Percentiles rank a stretch among this genome's conserved stretches.
phyloP scores from a whole-genome alignment of 2,113 vertebrate species.

The Ictalurus punctatus region DNA sequence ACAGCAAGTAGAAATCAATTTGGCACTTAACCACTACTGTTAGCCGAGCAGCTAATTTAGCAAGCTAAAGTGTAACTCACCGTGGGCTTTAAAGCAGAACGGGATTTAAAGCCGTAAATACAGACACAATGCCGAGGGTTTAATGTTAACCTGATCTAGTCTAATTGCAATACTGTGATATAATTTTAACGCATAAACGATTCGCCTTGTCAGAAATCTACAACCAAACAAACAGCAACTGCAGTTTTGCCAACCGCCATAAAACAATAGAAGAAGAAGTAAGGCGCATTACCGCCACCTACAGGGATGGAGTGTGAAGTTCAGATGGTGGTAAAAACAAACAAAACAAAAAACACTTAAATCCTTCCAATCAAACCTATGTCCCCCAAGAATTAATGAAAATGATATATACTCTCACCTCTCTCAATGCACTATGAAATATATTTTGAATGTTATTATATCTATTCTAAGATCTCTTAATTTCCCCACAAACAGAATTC shows the following conservation, averaged over 20 bases:
- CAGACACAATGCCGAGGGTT: not conserved
- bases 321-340: too few species aligned
- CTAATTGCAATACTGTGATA: not conserved
- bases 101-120: not conserved
- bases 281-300: not conserved
- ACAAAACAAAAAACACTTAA: too few species aligned
- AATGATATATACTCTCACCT: too few species aligned
- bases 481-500: too few species aligned
- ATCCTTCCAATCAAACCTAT: too few species aligned
- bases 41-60: not conserved
- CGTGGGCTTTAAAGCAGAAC: not conserved
- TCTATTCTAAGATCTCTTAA: too few species aligned
- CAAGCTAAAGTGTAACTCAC: not conserved
- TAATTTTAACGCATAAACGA: not conserved
- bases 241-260: too few species aligned
- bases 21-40: not conserved
- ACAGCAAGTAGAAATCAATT: not conserved
- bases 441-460: too few species aligned
- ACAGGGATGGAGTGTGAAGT: too few species aligned
- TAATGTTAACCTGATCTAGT: not conserved
- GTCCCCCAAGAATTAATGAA: too few species aligned
- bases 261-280: too few species aligned
- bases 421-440: too few species aligned
- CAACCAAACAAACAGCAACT: not conserved
- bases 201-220: not conserved